These are phyloP conservation scores for Myocastor coypus DNA, from an alignment of 2,113 vertebrate genomes.

Conservation along the genomic window DNA sequence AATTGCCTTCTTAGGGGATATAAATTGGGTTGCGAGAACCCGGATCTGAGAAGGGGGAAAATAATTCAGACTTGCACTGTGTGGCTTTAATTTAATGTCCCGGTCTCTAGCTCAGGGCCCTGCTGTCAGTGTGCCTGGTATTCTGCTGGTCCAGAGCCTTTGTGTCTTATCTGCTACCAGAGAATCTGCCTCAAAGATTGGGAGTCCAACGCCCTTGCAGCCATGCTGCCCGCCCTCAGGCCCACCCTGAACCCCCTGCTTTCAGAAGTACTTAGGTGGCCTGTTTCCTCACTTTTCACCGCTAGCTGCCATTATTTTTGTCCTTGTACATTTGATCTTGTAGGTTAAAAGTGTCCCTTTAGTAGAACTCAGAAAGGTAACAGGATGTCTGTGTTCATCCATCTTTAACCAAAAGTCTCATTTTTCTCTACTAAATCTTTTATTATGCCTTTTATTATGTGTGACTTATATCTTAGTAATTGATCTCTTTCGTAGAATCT, in stretches of 20 bases:
- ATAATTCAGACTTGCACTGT: not conserved
- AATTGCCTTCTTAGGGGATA: not conserved
- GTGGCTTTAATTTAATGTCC: not conserved
- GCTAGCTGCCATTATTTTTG: not conserved
- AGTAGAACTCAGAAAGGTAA: not conserved
- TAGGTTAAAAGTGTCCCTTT: constrained; percentile 5
- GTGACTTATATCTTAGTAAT: not conserved
- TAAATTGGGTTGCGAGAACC: not conserved
- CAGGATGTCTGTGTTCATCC: not conserved
- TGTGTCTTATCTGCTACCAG: not conserved
- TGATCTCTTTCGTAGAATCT: constrained; percentile 50
- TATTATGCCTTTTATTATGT: constrained; percentile 33
- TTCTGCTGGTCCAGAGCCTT: not conserved
- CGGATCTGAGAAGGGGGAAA: not conserved
- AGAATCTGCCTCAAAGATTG: not conserved
- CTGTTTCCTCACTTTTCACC: not conserved
- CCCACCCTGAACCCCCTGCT: not conserved
- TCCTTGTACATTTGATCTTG: not conserved
- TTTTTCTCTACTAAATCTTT: constrained; percentile 51
- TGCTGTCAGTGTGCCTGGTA: not conserved
- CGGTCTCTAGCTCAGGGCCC: not conserved
- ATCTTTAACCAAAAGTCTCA: constrained; percentile 26
- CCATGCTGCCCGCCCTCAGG: not conserved
- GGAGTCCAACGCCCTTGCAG: not conserved
- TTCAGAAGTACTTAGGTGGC: not conserved